These are phyloP conservation scores for Narcine bancroftii DNA, from an alignment of 2,113 vertebrate species.

Conservation along the genomic window DNA sequence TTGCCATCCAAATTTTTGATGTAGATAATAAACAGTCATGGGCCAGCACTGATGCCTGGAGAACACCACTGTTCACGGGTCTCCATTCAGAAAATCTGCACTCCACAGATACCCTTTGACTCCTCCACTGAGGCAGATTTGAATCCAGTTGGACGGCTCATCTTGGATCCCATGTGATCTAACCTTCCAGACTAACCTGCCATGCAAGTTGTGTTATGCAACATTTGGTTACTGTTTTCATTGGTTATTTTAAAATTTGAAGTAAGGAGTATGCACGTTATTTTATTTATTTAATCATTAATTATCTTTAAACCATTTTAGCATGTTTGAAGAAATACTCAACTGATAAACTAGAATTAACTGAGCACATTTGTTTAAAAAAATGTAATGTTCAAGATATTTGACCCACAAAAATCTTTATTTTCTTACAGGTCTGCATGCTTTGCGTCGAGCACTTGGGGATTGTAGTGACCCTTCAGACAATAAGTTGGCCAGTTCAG, in stretches of 20 bases:
- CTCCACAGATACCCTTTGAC: too few species aligned
- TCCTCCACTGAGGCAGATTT: too few species aligned
- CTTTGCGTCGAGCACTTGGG: slow-evolving; percentile 63
- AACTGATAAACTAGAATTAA: neutral
- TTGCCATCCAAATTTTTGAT: too few species aligned
- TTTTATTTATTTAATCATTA: too few species aligned
- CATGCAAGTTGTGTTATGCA: neutral
- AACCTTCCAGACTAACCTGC: too few species aligned
- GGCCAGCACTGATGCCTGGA: too few species aligned
- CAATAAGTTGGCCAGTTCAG: slow-evolving; percentile 57
- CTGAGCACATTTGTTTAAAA: neutral
- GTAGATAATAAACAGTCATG: too few species aligned
- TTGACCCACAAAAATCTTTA: slow-evolving; percentile 17
- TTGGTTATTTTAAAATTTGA: neutral
- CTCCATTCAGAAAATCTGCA: too few species aligned
- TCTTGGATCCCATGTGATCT: too few species aligned
- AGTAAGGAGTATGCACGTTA: neutral
- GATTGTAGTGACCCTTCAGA: slow-evolving; percentile 56
- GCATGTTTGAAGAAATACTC: neutral
- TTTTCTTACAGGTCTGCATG: slow-evolving; percentile 64
- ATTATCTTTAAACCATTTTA: neutral
- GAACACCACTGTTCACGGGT: too few species aligned
- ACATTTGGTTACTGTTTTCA: neutral
- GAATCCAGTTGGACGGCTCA: too few species aligned
- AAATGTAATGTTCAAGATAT: neutral